Conservation (phyloP, 2,113 vertebrate species). For the Sinocyclocheilus anshuiensis region DNA sequence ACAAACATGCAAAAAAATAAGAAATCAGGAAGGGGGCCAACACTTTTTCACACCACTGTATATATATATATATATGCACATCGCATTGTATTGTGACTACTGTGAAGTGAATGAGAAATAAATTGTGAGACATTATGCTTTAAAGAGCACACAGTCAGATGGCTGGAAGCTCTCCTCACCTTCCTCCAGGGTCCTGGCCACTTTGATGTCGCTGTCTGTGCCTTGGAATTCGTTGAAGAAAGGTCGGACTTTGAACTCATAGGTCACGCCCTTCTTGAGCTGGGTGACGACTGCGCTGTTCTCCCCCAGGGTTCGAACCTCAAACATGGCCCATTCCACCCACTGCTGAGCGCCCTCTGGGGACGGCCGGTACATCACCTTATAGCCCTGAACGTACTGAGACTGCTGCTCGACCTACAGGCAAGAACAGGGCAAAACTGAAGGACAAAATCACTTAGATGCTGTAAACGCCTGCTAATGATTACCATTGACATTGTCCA, state of each 20-base stretch:
- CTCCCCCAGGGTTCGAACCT: slow-evolving; percentile 90
- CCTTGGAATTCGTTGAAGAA: slow-evolving; percentile 99
- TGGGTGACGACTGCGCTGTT: slow-evolving; percentile 87
- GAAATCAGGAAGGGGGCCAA: no score
- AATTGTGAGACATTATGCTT: background rate
- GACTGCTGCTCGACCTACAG: slow-evolving; percentile 95
- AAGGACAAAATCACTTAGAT: background rate
- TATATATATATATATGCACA: no score
- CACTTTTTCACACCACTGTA: no score
- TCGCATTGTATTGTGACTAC: background rate
- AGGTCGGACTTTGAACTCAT: slow-evolving; percentile 94
- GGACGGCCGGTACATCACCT: slow-evolving; percentile 89
- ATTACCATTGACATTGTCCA: slow-evolving; percentile 6
- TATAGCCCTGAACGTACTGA: slow-evolving; percentile 96
- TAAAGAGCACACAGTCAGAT: background rate
- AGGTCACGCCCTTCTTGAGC: slow-evolving; percentile 91
- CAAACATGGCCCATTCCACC: slow-evolving; percentile 91
- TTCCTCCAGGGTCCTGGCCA: slow-evolving; percentile 96
- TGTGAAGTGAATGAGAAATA: background rate
- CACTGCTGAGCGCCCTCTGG: slow-evolving; percentile 75
- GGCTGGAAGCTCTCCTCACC: slow-evolving; percentile 75
- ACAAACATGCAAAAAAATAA: no score
- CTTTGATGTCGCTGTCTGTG: slow-evolving; percentile 95
- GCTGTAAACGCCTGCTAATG: slow-evolving; percentile 6
- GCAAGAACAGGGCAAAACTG: slow-evolving; percentile 38